A percentile compares a stretch with the other conserved stretches of the same genome.
These are phyloP conservation scores for Bombus waltoni DNA, from an alignment of 1,140 invertebrate species.

Conservation along the genomic window DNA sequence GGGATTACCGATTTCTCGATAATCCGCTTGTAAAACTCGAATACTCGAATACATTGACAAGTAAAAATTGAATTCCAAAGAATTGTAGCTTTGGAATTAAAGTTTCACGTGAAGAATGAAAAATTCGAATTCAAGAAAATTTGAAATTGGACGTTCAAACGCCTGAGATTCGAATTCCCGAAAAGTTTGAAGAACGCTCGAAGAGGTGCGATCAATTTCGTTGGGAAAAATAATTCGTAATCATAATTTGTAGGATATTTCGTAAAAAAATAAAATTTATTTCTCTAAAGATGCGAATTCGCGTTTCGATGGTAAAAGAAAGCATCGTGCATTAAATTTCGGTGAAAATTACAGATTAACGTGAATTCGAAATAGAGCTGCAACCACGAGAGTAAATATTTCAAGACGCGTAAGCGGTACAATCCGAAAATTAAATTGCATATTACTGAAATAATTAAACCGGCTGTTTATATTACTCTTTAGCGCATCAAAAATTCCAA, in stretches of 20 bases:
- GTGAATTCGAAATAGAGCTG: slow-evolving; percentile 33
- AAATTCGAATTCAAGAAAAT: not conserved
- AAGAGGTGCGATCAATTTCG: not conserved
- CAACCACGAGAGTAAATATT: slow-evolving; percentile 44
- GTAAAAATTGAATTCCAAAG: too few relatives aligned
- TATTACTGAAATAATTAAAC: slow-evolving; percentile 50
- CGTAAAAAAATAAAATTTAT: not conserved
- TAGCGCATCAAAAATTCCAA: slow-evolving; percentile 34
- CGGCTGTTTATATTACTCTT: slow-evolving; percentile 39
- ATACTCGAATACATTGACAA: not conserved
- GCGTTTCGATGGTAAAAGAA: not conserved
- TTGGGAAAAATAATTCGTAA: not conserved
- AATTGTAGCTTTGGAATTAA: not conserved
- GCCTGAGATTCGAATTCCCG: not conserved
- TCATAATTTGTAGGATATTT: not conserved
- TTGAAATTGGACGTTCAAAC: not conserved
- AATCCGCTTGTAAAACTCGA: not conserved
- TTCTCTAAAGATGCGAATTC: not conserved
- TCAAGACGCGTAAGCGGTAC: slow-evolving; percentile 41
- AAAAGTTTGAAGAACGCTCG: not conserved
- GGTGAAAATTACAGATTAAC: slow-evolving; percentile 37
- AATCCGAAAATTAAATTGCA: slow-evolving; percentile 45
- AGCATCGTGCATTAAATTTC: not conserved
- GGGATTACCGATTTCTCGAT: not conserved
- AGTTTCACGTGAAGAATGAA: not conserved